Conservation (phyloP, 2,797 vertebrate genomes). For the Karalla daura region DNA sequence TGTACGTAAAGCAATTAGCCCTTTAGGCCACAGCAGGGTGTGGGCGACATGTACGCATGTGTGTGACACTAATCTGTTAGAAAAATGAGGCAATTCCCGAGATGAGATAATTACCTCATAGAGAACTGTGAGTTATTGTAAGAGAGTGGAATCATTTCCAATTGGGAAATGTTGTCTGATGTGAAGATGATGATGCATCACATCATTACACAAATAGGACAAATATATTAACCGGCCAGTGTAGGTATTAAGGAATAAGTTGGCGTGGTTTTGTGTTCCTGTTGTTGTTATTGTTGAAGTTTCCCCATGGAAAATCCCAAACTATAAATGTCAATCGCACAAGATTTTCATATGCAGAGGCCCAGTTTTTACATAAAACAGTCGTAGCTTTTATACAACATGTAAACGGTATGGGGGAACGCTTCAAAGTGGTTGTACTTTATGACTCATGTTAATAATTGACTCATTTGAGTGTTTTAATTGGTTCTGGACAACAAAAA, state of each 20-base stretch:
- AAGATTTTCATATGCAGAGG: not conserved
- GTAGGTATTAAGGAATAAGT: not conserved
- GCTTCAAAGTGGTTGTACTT: too few species aligned
- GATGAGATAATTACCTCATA: not conserved
- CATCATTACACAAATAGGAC: not conserved
- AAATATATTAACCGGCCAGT: not conserved
- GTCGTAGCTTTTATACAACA: not conserved
- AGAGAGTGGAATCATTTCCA: not conserved
- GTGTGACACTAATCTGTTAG: conserved; percentile 11
- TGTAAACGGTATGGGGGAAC: too few species aligned
- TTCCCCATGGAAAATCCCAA: not conserved
- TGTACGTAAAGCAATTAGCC: conserved; percentile 23
- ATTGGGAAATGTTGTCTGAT: not conserved
- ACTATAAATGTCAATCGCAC: not conserved
- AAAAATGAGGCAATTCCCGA: conserved; percentile 15
- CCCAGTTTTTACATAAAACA: too few species aligned
- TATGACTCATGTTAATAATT: too few species aligned
- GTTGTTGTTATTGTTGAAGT: not conserved
- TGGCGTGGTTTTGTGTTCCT: not conserved
- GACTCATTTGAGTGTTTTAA: not conserved
- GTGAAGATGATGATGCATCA: not conserved
- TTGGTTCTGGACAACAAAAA: not conserved
- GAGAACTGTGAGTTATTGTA: not conserved
- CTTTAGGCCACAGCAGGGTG: conserved; percentile 9
- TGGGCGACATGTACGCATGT: not conserved